Evolutionary conservation across 2,797 vertebrate species (phyloP).

Genomic region (Antrozous pallidus): DNA sequence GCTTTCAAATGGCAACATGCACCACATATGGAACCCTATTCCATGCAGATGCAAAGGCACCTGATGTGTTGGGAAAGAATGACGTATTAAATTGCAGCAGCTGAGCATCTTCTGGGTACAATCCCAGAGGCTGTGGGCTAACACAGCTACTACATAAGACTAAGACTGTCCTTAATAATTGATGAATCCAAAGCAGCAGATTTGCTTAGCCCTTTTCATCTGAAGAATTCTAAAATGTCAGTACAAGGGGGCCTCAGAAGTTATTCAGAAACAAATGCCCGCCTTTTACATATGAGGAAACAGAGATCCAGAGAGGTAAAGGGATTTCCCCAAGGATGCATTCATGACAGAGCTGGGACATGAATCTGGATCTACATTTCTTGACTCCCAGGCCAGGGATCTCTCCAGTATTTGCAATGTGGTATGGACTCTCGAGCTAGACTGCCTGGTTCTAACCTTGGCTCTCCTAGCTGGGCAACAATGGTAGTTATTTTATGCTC

Average conservation of each 20-base stretch:
- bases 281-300: background rate
- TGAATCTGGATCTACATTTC: background rate
- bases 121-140: background rate
- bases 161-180: background rate
- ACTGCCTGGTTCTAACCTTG: background rate
- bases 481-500: background rate
- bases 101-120: background rate
- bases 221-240: slow-evolving; percentile 15
- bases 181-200: background rate
- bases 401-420: background rate
- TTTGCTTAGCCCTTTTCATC: background rate
- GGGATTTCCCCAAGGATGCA: background rate
- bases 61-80: background rate
- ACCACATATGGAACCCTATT: background rate
- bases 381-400: background rate
- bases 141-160: background rate
- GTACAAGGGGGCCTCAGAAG: background rate
- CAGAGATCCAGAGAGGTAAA: background rate
- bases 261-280: background rate
- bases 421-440: background rate
- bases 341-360: background rate
- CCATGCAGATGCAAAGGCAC: background rate
- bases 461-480: background rate
- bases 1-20: slow-evolving; percentile 22
- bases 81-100: background rate